Base-by-base conservation (phyloP, 2,888 invertebrate species). In the Heliconius erato region DNA sequence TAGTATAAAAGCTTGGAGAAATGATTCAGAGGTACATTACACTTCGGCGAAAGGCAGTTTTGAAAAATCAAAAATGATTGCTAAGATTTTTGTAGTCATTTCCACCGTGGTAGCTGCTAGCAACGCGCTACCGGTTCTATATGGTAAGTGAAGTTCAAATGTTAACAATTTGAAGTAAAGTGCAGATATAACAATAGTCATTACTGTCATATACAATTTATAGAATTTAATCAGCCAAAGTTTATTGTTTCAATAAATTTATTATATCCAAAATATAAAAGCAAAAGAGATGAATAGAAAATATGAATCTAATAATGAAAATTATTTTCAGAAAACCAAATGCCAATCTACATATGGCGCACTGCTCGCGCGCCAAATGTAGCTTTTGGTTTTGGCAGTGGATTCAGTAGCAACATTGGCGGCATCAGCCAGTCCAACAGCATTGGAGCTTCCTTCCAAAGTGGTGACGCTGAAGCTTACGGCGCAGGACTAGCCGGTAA, bases 1-100 rank as follows among this genome's bases (percentile, higher is more conserved):
- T 89, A 88, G 92, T 95, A 95, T 95, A 95, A 92, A 95, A 92
- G 89, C 90, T 87, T 90, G 89, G 90, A 91, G 94, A 92, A 91
- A 92, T 92, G 92, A 90, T 92, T 90, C 91, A 91, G 88, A 89
- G 89, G 87, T 90, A 94, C 76, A 76, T 76, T 63, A 63, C 92
- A 92, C 93, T 91, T 90, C 87, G 89, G 90, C 89, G 91, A 92
- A 94, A 94, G 92, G 90, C 65, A 74, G n/a, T 40, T 77, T 23
- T 26, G 44, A 68, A 81, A 65, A 69, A 79, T 76, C 84, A 90
- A 88, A 72, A 85, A 95, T 95, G 95, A 91, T 90, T 80, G 89
- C 89, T 65, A 94, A 92, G 88, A 78, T 94, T 74, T 85, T 94
- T 32, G 86, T 93, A 54, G 85, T 95, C 23, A 88, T 90, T 63